A percentile compares a stretch with the other conserved stretches of the same genome.
These are phyloP conservation scores for Psittacula cyanocephala DNA, from an alignment of 2,113 vertebrate genomes.

Conservation along the genomic window DNA sequence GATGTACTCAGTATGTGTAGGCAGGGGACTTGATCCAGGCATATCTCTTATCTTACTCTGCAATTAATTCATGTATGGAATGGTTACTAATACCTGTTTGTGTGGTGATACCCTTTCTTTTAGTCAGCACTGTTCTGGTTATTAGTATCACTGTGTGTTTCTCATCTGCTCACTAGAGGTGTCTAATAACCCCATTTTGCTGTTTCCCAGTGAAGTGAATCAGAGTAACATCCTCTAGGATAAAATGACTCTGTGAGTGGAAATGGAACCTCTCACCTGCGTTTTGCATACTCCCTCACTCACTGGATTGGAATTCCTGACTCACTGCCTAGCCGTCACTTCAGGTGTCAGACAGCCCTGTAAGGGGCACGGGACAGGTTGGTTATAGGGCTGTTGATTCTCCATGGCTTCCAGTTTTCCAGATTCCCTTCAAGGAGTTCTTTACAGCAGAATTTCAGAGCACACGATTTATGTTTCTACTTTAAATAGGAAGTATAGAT, in stretches of 20 bases:
- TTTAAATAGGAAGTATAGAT: background rate
- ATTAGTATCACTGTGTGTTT: background rate
- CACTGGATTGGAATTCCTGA: background rate
- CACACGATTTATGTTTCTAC: background rate
- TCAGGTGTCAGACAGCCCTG: too few species aligned
- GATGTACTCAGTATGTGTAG: background rate
- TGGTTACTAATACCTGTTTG: background rate
- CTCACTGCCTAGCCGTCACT: background rate
- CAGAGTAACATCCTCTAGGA: background rate
- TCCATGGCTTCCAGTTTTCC: background rate
- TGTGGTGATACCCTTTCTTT: background rate
- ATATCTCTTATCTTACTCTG: too few species aligned
- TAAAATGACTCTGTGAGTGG: background rate
- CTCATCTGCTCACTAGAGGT: background rate
- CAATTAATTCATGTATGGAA: background rate
- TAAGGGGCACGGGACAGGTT: too few species aligned
- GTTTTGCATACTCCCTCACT: background rate
- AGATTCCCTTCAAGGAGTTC: background rate
- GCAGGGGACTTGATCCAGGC: background rate
- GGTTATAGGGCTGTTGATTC: too few species aligned
- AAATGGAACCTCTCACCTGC: background rate
- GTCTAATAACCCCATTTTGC: background rate
- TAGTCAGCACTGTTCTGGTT: background rate
- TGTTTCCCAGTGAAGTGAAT: background rate
- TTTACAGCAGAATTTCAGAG: background rate